These are phyloP conservation scores for Plebejus melissa DNA, from an alignment of 2,888 invertebrate species.

Conservation along the genomic window DNA sequence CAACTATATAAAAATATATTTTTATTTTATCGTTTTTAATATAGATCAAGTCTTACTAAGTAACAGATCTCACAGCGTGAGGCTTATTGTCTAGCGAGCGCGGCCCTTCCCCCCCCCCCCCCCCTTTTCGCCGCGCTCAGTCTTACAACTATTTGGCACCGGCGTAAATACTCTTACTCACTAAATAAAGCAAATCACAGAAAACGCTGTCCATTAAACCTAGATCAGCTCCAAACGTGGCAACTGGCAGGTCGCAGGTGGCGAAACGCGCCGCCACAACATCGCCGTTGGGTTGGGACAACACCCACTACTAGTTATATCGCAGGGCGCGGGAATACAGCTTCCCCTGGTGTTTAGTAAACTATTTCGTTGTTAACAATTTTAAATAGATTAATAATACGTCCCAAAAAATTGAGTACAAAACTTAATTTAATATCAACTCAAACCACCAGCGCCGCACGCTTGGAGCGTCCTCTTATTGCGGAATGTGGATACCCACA, in stretches of 20 bases:
- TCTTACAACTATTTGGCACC: conserved; percentile 46
- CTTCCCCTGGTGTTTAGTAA: background rate
- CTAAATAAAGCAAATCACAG: conserved; percentile 34
- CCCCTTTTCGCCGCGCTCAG: background rate
- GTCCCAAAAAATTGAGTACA: background rate
- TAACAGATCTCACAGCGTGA: conserved; percentile 14
- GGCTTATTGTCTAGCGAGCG: conserved; percentile 30
- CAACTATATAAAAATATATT: conserved; percentile 41
- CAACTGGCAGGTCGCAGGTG: background rate
- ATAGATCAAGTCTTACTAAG: conserved; percentile 36
- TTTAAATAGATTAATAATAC: background rate
- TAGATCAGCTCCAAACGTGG: background rate
- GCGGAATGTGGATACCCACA: background rate
- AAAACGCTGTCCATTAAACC: conserved; percentile 25
- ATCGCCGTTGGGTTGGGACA: background rate
- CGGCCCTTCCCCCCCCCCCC: background rate
- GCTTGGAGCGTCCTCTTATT: background rate
- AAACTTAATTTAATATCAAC: background rate
- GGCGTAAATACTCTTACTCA: conserved; percentile 29
- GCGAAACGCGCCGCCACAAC: background rate
- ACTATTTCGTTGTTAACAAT: background rate
- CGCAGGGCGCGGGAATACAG: background rate
- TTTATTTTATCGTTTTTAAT: conserved; percentile 41
- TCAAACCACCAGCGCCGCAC: background rate
- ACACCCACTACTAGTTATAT: background rate